Conservation (phyloP, 2,888 invertebrate genomes). For the Oligia latruncula region DNA sequence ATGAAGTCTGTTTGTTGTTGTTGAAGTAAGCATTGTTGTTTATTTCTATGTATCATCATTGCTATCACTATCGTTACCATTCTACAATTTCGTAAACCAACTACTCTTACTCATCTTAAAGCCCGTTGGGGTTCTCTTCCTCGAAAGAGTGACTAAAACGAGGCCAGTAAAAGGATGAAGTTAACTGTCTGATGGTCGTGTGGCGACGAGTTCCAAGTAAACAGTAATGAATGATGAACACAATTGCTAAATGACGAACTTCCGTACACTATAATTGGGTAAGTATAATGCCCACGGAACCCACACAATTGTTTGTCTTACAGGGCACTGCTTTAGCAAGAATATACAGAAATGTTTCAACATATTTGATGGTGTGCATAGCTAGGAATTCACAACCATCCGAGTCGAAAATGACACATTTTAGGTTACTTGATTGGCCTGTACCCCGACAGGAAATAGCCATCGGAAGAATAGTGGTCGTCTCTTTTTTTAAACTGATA, state of each 20-base stretch:
- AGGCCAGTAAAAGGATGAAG: constrained; percentile 37
- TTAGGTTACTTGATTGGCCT: background rate
- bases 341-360: background rate
- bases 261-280: constrained; percentile 77
- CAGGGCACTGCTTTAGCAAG: constrained; percentile 14
- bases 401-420: background rate
- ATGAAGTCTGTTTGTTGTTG: too few species aligned
- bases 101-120: background rate
- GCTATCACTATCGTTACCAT: background rate
- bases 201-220: constrained; percentile 65
- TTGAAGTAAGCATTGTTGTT: too few species aligned
- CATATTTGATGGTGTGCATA: background rate
- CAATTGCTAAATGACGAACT: constrained; percentile 81
- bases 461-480: background rate
- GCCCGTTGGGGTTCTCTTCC: background rate
- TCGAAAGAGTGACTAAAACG: constrained; percentile 18
- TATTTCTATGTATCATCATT: background rate
- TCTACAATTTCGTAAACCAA: background rate
- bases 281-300: constrained; percentile 52
- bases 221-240: constrained; percentile 64
- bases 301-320: constrained; percentile 32
- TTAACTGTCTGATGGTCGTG: constrained; percentile 19
- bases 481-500: background rate
- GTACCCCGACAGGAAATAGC: background rate
- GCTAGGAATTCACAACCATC: background rate